A percentile compares a stretch with the other conserved stretches of the same genome.
Evolutionary conservation across 2,113 vertebrate genomes (phyloP).

Genomic region (Colossoma macropomum): DNA sequence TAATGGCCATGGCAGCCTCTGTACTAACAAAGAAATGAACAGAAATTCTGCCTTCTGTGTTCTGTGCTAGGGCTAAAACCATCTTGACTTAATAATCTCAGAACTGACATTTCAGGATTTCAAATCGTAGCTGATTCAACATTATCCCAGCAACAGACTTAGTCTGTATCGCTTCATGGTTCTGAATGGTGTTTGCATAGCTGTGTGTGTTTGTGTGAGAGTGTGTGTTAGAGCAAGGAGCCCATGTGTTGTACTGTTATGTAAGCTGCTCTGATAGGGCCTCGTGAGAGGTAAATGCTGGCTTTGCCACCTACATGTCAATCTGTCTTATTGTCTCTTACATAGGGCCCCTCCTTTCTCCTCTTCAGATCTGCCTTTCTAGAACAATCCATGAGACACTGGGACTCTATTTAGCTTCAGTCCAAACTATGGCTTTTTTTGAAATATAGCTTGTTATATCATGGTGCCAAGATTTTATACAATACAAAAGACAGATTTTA

Average conservation of each 20-base stretch:
- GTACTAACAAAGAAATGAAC: not conserved
- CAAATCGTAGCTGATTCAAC: not conserved
- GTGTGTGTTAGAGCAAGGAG: slow-evolving; percentile 18
- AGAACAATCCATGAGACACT: not conserved
- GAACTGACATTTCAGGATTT: not conserved
- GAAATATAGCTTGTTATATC: not conserved
- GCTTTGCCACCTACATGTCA: not conserved
- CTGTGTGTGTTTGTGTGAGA: not conserved
- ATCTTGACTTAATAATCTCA: not conserved
- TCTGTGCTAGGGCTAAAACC: not conserved
- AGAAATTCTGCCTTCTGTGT: too few relatives aligned
- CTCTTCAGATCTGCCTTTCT: not conserved
- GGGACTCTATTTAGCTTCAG: not conserved
- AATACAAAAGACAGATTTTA: not conserved
- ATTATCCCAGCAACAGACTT: not conserved
- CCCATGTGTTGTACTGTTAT: slow-evolving; percentile 2
- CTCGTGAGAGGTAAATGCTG: slow-evolving; percentile 1
- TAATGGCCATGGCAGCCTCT: not conserved
- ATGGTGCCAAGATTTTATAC: not conserved
- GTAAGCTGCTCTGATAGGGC: not conserved
- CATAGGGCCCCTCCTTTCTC: not conserved
- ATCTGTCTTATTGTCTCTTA: not conserved
- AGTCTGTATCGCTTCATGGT: not conserved
- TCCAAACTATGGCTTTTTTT: not conserved
- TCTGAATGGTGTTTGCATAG: not conserved